Base-by-base conservation (phyloP, 2,113 vertebrate species). In the Oncorhynchus gorbuscha region DNA sequence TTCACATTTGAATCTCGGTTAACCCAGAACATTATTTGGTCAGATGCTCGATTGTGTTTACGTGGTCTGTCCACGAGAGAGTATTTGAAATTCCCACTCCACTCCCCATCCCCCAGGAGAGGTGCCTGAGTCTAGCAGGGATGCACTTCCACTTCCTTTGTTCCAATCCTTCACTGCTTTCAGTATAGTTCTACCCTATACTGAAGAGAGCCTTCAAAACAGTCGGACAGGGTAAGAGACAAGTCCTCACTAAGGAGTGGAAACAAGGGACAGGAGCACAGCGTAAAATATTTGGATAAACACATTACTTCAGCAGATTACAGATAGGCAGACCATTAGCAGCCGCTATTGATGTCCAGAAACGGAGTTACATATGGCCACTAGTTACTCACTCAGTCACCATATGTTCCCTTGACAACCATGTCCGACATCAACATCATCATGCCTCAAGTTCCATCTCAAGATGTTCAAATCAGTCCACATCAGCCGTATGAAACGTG, bases 391-490 rank as follows among this genome's bases (percentile, higher is more conserved):
- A 85, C 83, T 87, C 87, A 84, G 76, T 88, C 86, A 81, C 88
- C 90, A 91, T 85, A 91, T 91, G 90, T 87, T 91, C 81, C 6
- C 73, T 73, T 89, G 90, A 91, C 90, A 91, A 78, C 75, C 73
- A 14, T 75, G 75, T 69, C 71, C 75, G 8, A 20, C 68, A n/a
- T 85, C 77, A 83, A 81, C 76, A 80, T 80, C 72, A 79, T 48
- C 71, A 22, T 72, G 81, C 76, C 69, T 83, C 72, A 65, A 79
- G 82, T 86, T 89, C 76, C 85, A 86, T 84, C 76, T 84, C 39
- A 2, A 45, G 9, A 81, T 83, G 86, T 89, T 86, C 84, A 84
- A 87, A 89, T 89, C 84, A 82, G 51, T 87, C 74, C 77, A 24
- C 79, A 76, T 86, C 74, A 82, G 76, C 71, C 76, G 66, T 12